Evolutionary conservation across 2,113 vertebrate genomes (phyloP), one percentile per base, ranked within the genome.

Genomic region (Pituophis catenifer): DNA sequence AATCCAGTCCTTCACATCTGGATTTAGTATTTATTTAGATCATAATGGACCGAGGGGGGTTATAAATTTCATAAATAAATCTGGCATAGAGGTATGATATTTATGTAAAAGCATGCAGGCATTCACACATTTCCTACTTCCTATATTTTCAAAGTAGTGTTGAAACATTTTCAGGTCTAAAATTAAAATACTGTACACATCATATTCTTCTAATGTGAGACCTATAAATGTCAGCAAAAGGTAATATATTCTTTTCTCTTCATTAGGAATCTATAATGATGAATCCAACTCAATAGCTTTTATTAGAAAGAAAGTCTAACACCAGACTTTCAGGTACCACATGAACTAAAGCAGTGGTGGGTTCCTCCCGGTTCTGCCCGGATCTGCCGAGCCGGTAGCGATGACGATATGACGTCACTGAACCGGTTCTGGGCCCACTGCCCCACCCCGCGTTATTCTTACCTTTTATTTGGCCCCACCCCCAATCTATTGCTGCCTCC

Each of bases 81-180:
- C 75, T 96, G 96, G 94, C 88, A 1, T 65, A 52, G 86, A 94
- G 90, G 94, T 95, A 91, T 92, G 3, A 81, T 81, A 44, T 81
- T 38, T 91, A 95, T 13, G 87, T 44, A 88, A 62, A 54, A 95
- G 89, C 75, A 91, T 91, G 90, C 0, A 53, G 95, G 89, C 44
- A 92, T 94, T 89, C 89, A 44, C 58, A 54, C 58, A 88, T 95
- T 81, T 81, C 75, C 33, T 93, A 58, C 90, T 89, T 93, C 94
- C 91, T 94, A 94, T 94, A 96, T 93, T 93, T 96, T 95, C 95
- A 94, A 97, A 97, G 93, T 94, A 38, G 88, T 96, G 95, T 95
- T 95, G 65, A 90, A 93, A 2, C 90, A 94, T 96, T 96, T 93
- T 89, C 90, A 5, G 48, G 88, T 93, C 93, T 95, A 89, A 94